phyloP scores from a whole-genome alignment of 1,140 invertebrate species.

The Camponotus pennsylvanicus region DNA sequence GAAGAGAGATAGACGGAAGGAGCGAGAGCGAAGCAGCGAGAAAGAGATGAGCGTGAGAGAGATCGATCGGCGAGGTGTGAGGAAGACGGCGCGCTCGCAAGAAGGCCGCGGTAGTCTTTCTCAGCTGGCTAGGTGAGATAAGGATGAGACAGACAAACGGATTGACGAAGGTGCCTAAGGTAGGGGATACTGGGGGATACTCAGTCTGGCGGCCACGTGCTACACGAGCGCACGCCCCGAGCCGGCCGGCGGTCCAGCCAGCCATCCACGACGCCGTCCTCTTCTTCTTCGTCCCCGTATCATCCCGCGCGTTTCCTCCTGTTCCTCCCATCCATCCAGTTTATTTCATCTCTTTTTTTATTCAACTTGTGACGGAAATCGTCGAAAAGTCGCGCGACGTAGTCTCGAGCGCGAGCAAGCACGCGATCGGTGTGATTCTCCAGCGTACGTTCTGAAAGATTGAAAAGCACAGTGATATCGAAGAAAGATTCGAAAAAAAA shows the following conservation, averaged over 20 bases:
- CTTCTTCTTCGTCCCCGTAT: conserved; percentile 67
- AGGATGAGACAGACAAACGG: conserved; percentile 83
- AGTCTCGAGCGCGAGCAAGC: conserved; percentile 19
- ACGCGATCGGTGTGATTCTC: conserved; percentile 2
- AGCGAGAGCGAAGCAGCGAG: conserved; percentile 31
- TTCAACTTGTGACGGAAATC: neutral
- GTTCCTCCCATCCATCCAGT: conserved; percentile 44
- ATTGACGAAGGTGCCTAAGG: conserved; percentile 81
- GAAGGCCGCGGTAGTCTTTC: conserved; percentile 81
- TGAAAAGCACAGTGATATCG: neutral
- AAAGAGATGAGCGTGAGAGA: conserved; percentile 55
- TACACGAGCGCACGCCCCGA: conserved; percentile 85
- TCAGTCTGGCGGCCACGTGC: conserved; percentile 86
- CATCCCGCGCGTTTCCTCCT: conserved; percentile 61
- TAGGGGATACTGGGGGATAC: conserved; percentile 77
- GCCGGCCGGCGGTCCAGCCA: conserved; percentile 78
- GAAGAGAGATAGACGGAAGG: conserved; percentile 12
- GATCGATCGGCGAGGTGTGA: conserved; percentile 35
- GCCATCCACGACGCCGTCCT: conserved; percentile 67
- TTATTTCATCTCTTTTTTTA: no score
- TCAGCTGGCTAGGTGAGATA: conserved; percentile 80
- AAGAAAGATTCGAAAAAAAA: neutral
- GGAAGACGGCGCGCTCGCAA: conserved; percentile 73
- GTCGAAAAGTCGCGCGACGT: conserved; percentile 41
- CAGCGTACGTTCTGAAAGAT: neutral